A percentile compares a stretch with the other conserved stretches of the same genome.
These are phyloP conservation scores for Elgaria multicarinata DNA, from an alignment of 2,113 vertebrate species.

Conservation along the genomic window DNA sequence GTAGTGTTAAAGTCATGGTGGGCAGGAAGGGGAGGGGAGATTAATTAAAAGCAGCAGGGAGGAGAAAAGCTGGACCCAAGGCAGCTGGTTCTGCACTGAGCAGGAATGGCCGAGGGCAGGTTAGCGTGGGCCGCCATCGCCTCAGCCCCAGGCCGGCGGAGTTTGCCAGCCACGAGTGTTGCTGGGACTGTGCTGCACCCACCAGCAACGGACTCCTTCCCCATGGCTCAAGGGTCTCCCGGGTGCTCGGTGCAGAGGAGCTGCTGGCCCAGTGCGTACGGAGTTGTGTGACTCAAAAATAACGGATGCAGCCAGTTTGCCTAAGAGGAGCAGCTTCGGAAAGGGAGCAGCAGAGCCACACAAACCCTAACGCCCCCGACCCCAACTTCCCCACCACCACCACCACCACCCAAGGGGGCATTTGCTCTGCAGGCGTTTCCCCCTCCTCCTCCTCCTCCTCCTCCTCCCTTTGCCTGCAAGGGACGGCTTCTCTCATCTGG, in stretches of 20 bases:
- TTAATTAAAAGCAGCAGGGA: neutral
- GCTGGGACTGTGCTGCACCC: neutral
- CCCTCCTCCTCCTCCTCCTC: neutral
- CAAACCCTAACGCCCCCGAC: neutral
- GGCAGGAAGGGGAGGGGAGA: neutral
- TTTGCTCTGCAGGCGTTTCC: no score
- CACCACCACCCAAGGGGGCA: no score
- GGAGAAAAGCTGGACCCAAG: fast-evolving
- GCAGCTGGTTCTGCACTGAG: neutral
- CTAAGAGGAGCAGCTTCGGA: neutral
- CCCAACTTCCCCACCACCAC: neutral
- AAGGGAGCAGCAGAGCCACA: neutral
- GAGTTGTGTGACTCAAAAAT: neutral
- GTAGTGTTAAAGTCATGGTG: no score
- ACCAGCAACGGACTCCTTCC: neutral
- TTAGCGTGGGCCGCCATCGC: no score
- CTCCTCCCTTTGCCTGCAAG: neutral
- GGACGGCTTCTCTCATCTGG: neutral
- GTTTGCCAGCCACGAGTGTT: neutral
- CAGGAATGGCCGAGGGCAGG: neutral
- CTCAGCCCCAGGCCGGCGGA: neutral
- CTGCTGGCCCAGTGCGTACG: neutral
- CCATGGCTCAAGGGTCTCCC: neutral
- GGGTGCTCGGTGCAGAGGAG: neutral
- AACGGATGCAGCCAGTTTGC: neutral